Evolutionary conservation across 2,113 vertebrate species (phyloP), one percentile per base, ranked within the genome.

Genomic region (Phyllostomus discolor): DNA sequence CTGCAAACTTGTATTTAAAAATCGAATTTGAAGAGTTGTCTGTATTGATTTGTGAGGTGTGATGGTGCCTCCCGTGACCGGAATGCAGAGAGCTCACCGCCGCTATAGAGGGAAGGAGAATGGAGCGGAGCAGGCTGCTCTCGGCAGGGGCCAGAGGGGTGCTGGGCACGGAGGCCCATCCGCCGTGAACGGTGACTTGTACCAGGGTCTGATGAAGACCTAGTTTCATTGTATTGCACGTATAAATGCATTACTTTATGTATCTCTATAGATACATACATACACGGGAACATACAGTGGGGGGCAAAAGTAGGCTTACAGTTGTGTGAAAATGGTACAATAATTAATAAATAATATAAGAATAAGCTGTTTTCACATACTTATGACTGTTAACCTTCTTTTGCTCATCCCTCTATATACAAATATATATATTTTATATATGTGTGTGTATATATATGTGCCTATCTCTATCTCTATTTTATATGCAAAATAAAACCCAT

Each of bases 1-100:
- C 91, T 88, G 72, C 2, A 17, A 93, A 92, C 57, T 24, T 98
- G 80, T 93, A 73, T 90, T 98, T 87, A 88, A 76, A 87, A 97
- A 96, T 86, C 43, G 35, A 85, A 43, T 84, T 59, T 97, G 90
- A 96, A 97, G 94, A 80, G 95, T 67, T 96, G 95, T 94, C 95
- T 1, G 0, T 90, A 86, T 85, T 96, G 96, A 95, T 92, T 92
- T 96, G 73, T 82, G 91, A 96, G 72, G 38, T 20, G 12, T 50
- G 10, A 46, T 52, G n/a, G 12, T 86, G 4, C 81, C 78, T n/a
- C 73, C 48, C 33, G 2, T 20, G 83, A 87, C 67, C 66, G 31
- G 62, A 91, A 38, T 90, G 62, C 87, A 14, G 84, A 69, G 17
- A 17, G 8, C 54, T 75, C 62, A 26, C 24, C 62, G 28, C 24